These are phyloP conservation scores for Calidris pugnax DNA, from an alignment of 2,113 vertebrate genomes.

Conservation along the genomic window DNA sequence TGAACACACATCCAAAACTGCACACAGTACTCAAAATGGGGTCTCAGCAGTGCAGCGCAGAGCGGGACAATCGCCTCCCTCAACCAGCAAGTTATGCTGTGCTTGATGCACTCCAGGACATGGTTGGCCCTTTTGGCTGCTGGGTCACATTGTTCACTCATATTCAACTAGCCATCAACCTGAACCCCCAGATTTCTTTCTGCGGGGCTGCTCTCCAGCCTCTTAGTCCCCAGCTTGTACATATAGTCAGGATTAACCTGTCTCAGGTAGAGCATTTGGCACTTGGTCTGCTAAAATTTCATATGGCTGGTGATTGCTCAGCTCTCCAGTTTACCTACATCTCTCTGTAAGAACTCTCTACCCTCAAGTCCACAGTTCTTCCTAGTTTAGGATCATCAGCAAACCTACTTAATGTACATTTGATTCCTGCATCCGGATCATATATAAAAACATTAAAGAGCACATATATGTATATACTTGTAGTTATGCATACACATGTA, in stretches of 20 bases:
- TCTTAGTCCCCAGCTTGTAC: rapidly evolving
- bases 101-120: not conserved
- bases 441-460: not conserved
- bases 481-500: not conserved
- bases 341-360: not conserved
- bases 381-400: not conserved
- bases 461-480: not conserved
- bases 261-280: rapidly evolving
- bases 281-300: not conserved
- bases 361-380: not conserved
- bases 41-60: not conserved
- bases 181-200: not conserved
- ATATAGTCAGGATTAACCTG: not conserved
- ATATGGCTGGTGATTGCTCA: not conserved
- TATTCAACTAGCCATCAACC: not conserved
- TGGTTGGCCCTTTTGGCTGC: not conserved
- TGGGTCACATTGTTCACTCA: not conserved
- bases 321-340: not conserved
- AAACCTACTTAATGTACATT: not conserved
- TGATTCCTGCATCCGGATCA: not conserved
- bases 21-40: not conserved
- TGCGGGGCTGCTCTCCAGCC: not conserved
- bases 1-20: no score
- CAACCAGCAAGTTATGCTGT: not conserved
- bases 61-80: not conserved